Percentiles rank a stretch among this genome's conserved stretches.
Evolutionary conservation across 2,797 vertebrate genomes (phyloP).

Genomic region (Huso huso): DNA sequence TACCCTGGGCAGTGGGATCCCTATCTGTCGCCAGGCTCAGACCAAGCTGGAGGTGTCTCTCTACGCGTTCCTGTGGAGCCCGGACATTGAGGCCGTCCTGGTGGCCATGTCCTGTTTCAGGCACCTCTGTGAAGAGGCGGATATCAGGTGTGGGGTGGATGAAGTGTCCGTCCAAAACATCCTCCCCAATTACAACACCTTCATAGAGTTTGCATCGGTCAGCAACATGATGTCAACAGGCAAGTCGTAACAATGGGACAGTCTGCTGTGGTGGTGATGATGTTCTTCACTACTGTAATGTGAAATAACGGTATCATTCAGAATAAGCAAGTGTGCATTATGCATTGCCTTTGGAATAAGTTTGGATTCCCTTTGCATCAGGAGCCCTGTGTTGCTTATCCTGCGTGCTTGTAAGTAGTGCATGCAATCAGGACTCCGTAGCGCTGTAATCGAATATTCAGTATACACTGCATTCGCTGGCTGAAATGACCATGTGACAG

Average conservation of each 20-base stretch:
- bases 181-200: slow-evolving; percentile 90
- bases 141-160: slow-evolving; percentile 88
- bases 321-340: neutral
- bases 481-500: too few relatives aligned
- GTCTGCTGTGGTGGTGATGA: too few relatives aligned
- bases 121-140: slow-evolving; percentile 92
- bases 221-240: slow-evolving; percentile 97
- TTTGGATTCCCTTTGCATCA: too few relatives aligned
- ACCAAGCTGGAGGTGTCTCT: slow-evolving; percentile 88
- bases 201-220: slow-evolving; percentile 93
- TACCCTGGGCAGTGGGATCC: slow-evolving; percentile 71
- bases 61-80: slow-evolving; percentile 95
- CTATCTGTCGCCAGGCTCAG: slow-evolving; percentile 85
- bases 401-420: too few relatives aligned
- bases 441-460: too few relatives aligned
- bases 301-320: neutral
- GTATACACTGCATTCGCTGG: too few relatives aligned
- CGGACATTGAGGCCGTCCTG: slow-evolving; percentile 86
- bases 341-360: neutral
- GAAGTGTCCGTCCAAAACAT: slow-evolving; percentile 89
- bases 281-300: neutral
- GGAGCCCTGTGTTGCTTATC: too few relatives aligned
- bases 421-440: too few relatives aligned
- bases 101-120: slow-evolving; percentile 98
- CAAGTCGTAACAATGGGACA: slow-evolving; percentile 33